Base-by-base conservation (phyloP, 35 echinoderm and acorn worm genomes). In the Lytechinus pictus region DNA sequence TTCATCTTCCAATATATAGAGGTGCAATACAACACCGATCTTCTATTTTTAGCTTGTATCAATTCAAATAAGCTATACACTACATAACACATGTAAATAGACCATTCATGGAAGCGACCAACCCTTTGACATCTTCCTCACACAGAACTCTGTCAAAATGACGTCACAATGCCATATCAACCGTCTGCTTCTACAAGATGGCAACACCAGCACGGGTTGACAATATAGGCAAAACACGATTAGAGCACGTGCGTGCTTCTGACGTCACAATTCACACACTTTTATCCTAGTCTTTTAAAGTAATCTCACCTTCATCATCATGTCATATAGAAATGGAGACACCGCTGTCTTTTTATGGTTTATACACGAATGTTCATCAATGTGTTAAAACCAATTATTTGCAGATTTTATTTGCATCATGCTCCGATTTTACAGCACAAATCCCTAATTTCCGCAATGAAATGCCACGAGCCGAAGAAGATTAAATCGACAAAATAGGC, bases 111-210 rank as follows among this genome's bases (percentile, higher is more conserved):
- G 66, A 79, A 79, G 4, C 66, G 4, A 8, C 66, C 66, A 79
- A 7, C 21, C n/a, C 66, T 79, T 79, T 16, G 66, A 79, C 66
- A 79, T 24, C 19, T 79, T 79, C 66, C 19, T 79, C 66, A 79
- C 66, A 79, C 66, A 79, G 19, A 24, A 24, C 66, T 79, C 19
- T 79, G 66, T 24, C 8, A 79, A 79, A 24, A 16, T 79, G 66
- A 79, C 66, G 66, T 79, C 66, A 79, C 16, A 79, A 19, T 79
- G 21, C 66, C 66, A 19, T 79, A 79, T 16, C 66, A 79, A n/a
- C 66, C 66, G 66, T 79, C 66, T 79, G 66, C 7, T 79, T 79
- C 66, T 79, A 79, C 66, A 79, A 79, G 66, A 79, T n/a, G 66
- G 66, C 66, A 5, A 71, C 61, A 21, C 61, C 12, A 71, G 55